Conservation (phyloP, 2,113 vertebrate genomes). For the Nanorana parkeri region DNA sequence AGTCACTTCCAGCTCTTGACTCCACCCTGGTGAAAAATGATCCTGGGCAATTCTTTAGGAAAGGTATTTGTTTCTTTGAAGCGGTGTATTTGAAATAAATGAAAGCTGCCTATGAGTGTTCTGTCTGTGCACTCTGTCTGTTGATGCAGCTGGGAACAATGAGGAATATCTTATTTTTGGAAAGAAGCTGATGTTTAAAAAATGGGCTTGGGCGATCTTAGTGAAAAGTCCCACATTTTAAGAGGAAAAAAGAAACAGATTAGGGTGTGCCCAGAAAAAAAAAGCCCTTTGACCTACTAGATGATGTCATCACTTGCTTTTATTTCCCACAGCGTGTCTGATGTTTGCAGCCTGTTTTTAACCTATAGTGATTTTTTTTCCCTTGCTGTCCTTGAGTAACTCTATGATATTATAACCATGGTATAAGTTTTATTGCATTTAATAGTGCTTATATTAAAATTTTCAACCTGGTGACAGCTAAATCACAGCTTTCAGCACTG, state of each 20-base stretch:
- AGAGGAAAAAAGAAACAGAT: conserved; percentile 50
- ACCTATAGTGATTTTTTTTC: too few relatives aligned
- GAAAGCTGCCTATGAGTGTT: conserved; percentile 43
- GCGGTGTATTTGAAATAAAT: conserved; percentile 50
- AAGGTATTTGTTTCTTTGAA: conserved; percentile 52
- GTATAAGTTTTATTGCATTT: too few relatives aligned
- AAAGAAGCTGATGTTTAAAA: conserved; percentile 52
- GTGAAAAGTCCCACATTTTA: conserved; percentile 30
- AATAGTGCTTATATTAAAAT: neutral
- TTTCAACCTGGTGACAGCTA: neutral
- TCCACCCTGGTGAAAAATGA: conserved; percentile 49
- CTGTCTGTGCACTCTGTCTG: conserved; percentile 32
- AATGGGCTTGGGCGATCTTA: conserved; percentile 37
- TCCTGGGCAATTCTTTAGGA: conserved; percentile 31
- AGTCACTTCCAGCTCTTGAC: conserved; percentile 10
- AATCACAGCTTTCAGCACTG: too few relatives aligned
- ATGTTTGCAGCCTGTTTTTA: neutral
- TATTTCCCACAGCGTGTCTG: neutral
- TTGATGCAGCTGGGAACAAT: conserved; percentile 58
- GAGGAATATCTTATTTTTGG: conserved; percentile 57
- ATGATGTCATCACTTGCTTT: conserved; percentile 15
- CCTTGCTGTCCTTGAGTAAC: too few relatives aligned
- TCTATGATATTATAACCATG: too few relatives aligned
- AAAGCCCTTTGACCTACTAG: conserved; percentile 35
- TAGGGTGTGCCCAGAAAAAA: conserved; percentile 37